These are phyloP conservation scores for Phymanthus crucifer DNA, from an alignment of 92 coral and sea anemone genomes.

Conservation along the genomic window DNA sequence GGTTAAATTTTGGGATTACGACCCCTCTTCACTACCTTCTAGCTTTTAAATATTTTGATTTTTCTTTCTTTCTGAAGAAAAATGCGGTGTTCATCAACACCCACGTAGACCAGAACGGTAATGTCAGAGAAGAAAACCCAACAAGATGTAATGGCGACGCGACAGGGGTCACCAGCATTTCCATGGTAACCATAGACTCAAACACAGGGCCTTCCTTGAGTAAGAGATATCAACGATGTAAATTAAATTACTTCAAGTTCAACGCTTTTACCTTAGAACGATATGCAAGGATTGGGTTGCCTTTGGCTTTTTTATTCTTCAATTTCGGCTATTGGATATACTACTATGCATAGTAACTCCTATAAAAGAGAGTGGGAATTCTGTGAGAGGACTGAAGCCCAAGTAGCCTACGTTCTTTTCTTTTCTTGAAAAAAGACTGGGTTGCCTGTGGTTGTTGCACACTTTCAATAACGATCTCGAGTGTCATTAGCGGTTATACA, in stretches of 20 bases:
- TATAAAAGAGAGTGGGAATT: not conserved
- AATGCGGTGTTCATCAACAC: not conserved
- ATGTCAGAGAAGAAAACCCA: not conserved
- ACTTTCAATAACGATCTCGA: no score
- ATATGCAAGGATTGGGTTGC: slow-evolving; percentile 58
- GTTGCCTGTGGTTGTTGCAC: not conserved
- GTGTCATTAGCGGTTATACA: no score
- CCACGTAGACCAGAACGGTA: slow-evolving; percentile 28
- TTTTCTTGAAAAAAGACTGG: not conserved
- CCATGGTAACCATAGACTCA: slow-evolving; percentile 7
- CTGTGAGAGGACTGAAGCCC: not conserved
- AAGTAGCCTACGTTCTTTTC: not conserved
- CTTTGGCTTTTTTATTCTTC: slow-evolving; percentile 42
- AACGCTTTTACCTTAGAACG: slow-evolving; percentile 50
- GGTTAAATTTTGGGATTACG: no score
- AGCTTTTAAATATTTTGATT: not conserved
- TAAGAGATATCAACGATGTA: not conserved
- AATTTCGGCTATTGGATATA: slow-evolving; percentile 54
- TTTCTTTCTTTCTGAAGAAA: not conserved
- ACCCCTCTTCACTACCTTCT: not conserved
- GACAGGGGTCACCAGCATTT: not conserved
- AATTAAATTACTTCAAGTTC: slow-evolving; percentile 44
- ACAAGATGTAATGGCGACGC: slow-evolving; percentile 11
- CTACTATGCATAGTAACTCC: not conserved
- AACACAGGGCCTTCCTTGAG: not conserved